A percentile compares a stretch with the other conserved stretches of the same genome.
phyloP scores from a whole-genome alignment of 2,888 invertebrate genomes.

The Flabesymbios commensalis region DNA sequence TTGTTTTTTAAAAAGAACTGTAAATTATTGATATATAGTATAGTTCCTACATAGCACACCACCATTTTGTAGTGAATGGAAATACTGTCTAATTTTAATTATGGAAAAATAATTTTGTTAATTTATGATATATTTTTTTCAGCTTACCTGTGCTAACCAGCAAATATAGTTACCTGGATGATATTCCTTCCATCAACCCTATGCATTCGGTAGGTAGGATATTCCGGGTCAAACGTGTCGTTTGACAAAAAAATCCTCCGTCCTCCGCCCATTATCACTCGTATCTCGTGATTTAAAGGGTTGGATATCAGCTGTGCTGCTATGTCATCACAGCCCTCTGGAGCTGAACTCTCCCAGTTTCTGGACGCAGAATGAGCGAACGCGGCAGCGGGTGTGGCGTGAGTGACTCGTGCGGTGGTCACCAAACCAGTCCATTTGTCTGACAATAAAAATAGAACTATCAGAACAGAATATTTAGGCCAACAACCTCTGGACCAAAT shows the following conservation, averaged over 20 bases:
- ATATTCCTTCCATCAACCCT: slow-evolving; percentile 26
- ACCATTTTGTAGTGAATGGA: too few species aligned
- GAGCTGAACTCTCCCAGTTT: slow-evolving; percentile 43
- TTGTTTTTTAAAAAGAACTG: too few species aligned
- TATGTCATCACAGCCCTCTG: slow-evolving; percentile 1
- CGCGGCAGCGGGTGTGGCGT: slow-evolving; percentile 56
- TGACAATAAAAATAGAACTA: neutral
- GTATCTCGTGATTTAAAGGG: slow-evolving; percentile 7
- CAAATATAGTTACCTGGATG: slow-evolving; percentile 29
- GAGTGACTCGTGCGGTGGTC: slow-evolving; percentile 57
- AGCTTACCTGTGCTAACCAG: too few species aligned
- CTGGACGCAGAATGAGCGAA: slow-evolving; percentile 52
- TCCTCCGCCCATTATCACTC: slow-evolving; percentile 31
- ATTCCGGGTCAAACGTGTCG: slow-evolving; percentile 13
- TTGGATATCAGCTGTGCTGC: slow-evolving; percentile 11
- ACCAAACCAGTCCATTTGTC: slow-evolving; percentile 55
- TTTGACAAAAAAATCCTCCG: slow-evolving; percentile 24
- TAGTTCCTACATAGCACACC: too few species aligned
- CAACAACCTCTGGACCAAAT: neutral
- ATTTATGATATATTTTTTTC: too few species aligned
- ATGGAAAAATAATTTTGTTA: too few species aligned
- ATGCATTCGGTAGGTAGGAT: slow-evolving; percentile 2
- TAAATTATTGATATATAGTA: too few species aligned
- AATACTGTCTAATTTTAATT: too few species aligned
- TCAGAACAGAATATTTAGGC: neutral